phyloP scores from a whole-genome alignment of 1,140 invertebrate species.

The Tetramorium parvispinum region DNA sequence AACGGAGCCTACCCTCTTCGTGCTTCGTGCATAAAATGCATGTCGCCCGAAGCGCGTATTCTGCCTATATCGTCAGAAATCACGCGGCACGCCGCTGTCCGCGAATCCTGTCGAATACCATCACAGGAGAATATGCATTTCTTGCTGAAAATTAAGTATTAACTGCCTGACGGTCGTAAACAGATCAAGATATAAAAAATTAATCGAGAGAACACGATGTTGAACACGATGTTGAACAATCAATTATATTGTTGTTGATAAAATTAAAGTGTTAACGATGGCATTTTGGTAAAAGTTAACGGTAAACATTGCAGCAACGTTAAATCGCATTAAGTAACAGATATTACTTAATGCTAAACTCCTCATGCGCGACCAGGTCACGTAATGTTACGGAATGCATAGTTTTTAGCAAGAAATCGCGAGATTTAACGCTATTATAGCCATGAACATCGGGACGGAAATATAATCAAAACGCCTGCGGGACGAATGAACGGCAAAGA shows the following conservation, averaged over 20 bases:
- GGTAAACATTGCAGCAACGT: conserved; percentile 13
- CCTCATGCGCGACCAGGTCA: neutral
- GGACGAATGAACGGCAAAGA: neutral
- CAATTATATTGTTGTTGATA: neutral
- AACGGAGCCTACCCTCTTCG: conserved; percentile 64
- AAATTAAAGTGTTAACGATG: neutral
- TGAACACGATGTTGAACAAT: no score
- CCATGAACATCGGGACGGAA: conserved; percentile 10
- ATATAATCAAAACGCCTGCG: conserved; percentile 27
- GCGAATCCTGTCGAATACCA: neutral
- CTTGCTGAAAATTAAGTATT: neutral
- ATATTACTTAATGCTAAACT: conserved; percentile 43
- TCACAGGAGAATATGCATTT: neutral
- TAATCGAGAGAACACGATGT: neutral
- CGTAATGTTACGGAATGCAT: neutral
- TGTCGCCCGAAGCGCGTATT: conserved; percentile 6
- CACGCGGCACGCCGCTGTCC: neutral
- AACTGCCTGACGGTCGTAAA: neutral
- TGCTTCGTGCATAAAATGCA: conserved; percentile 15
- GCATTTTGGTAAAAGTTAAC: neutral
- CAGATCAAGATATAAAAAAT: neutral
- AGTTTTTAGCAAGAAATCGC: conserved; percentile 40
- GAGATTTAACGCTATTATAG: conserved; percentile 40
- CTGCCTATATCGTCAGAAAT: neutral
- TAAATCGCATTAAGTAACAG: neutral